Evolutionary conservation across 37 sponge, comb jelly and placozoan genomes (phyloP), one percentile per base, ranked within the genome.

Genomic region (Tethya wilhelma): DNA sequence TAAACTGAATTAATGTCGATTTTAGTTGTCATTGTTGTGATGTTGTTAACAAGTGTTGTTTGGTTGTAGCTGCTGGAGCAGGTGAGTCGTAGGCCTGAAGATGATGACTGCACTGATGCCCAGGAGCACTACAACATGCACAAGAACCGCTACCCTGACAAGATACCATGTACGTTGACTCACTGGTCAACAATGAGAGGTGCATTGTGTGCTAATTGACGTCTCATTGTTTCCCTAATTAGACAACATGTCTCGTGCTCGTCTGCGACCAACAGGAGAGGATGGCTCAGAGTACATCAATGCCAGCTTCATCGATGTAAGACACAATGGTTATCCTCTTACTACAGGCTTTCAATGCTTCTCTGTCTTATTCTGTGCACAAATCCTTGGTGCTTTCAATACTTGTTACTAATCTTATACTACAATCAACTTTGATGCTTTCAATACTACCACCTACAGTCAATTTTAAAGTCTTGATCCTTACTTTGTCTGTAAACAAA

Each of bases 281-380:
- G 69, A 82, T 23, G 89, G 89, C 1, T 82, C 89, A 25, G 89
- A 88, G 11, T 88, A 82, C 56, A 88, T 88, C 77, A 88, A 88
- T 77, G 89, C 89, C 69, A 88, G 89, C 72, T 88, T 88, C 60
- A 59, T 88, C 55, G 89, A 88, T 82, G 89, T 88, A 49, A 81
- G 88, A 20, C n/a, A 31, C 56, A 40, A 26, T 41, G 28, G 41
- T 22, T 34, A 22, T 56, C 25, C 58, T 59, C 4, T 37, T 40
- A 29, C 17, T 67, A 11, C 39, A 37, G 28, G 25, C 63, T 60
- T 60, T 26, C 28, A 60, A 8, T 5, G 6, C 33, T 36, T 30
- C 6, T 5, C 31, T 30, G 20, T 30, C 2, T 32, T 20, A 2
- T 34, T 36, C 66, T 20, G 33, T 65, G 6, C 38, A 30, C 53